Base-by-base conservation (phyloP, 2,888 invertebrate species). In the Silvanus unidentatus region DNA sequence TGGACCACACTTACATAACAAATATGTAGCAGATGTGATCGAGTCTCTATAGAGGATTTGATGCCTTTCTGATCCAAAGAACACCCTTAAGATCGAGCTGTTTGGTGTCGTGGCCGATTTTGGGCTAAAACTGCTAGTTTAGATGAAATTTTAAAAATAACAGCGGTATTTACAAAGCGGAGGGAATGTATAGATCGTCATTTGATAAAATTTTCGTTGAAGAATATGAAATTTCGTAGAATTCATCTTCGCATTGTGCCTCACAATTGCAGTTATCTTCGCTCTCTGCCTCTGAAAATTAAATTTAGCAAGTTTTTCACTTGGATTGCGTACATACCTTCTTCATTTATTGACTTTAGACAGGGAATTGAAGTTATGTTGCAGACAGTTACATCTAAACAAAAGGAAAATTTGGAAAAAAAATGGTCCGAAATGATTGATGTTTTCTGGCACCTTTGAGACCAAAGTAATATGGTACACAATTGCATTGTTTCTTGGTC, bases 301-400 rank as follows among this genome's bases (percentile, higher is more conserved):
- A 28, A 43, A 38, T 55, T 47, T 16, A 4, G 15, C 2, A 15
- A 16, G 32, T 36, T 38, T 44, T 55, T 50, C 38, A 59, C 52
- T 37, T 50, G 44, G 11, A 52, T 45, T 22, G 54, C 47, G 13
- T 49, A 47, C 6, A 55, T 47, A 1, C 8, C 10, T 28, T 9
- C 32, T 32, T 32, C 13, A 32, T 12, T 3, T 32, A 5, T 32
- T 12, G 43, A 12, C 11, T 49, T 38, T 12, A 70, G 43, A 43
- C 72, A 72, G 1, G 64, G 45, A 13, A 67, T 58, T 43, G 64
- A 59, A 1, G 59, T 57, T 8, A 70, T 48, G 50, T 65, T 66
- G 49, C 72, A 72, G 10, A 59, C 42, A 9, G 54, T 54, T 43
- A 49, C 54, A 41, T 53, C 60, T 58, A 42, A 44, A 55, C 30